Base-by-base conservation (phyloP, 2,797 vertebrate genomes). In the Platyrinchus mystaceus region DNA sequence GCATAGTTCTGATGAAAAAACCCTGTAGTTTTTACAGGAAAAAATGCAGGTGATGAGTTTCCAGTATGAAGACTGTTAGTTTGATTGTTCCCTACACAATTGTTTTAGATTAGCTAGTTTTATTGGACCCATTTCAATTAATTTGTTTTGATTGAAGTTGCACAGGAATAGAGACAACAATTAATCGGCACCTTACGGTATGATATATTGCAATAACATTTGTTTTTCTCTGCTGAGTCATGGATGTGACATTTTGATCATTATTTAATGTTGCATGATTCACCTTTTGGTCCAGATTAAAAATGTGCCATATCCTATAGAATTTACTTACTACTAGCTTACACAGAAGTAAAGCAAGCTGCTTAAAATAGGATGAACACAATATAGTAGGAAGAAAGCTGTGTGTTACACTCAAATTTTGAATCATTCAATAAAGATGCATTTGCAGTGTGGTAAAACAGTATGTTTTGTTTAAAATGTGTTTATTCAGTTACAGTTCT, bases 151-250 rank as follows among this genome's bases (percentile, higher is more conserved):
- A 86, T 94, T 86, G 52, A 87, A 90, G 47, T 68, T 89, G 70
- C 70, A 59, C 15, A 32, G 70, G 30, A 92, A 47, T 60, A 78
- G 41, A 83, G 50, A 37, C 1, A 4, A 78, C 46, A 86, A 70
- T 52, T 93, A 80, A 78, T 93, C 44, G 85, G 41, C 34, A 71
- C 14, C 2, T 95, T 74, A 34, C 5, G 12, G 19, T 26, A 28
- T 90, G 63, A 73, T 84, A 53, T 81, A 86, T 81, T 3, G 7
- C 73, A 94, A 46, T 88, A 76, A 24, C 1, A 0, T 77, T 66
- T 63, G 36, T 55, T 96, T 59, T 84, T 83, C 36, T 92, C 27
- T 70, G 50, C 80, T 81, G 82, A 90, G 36, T 96, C 77, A 87
- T 53, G 27, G 23, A 70, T 66, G 4, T 90, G 89, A 75, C 80